Evolutionary conservation across 2,888 invertebrate genomes (phyloP).

Genomic region (Liodrosophila aerea): DNA sequence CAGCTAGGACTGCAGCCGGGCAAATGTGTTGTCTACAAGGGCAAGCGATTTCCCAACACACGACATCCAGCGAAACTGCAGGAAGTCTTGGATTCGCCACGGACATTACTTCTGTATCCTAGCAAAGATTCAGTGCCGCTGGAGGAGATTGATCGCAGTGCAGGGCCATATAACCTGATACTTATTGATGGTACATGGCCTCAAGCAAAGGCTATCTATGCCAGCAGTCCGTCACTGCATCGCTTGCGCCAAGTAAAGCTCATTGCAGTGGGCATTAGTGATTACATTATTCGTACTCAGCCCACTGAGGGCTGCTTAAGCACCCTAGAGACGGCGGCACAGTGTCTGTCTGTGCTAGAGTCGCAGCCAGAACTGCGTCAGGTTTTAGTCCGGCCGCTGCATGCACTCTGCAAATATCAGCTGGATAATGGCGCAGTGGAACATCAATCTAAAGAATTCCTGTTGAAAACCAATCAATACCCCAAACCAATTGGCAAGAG

Average conservation of each 20-base stretch:
- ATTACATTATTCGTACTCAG: slow-evolving; percentile 96
- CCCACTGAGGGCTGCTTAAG: slow-evolving; percentile 95
- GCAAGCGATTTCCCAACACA: slow-evolving; percentile 91
- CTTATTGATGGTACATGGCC: slow-evolving; percentile 98
- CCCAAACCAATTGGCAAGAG: slow-evolving; percentile 91
- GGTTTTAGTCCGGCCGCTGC: slow-evolving; percentile 89
- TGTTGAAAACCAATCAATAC: slow-evolving; percentile 90
- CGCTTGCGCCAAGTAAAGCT: slow-evolving; percentile 91
- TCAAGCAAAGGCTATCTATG: slow-evolving; percentile 95
- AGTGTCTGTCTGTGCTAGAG: slow-evolving; percentile 88
- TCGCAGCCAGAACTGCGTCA: slow-evolving; percentile 85
- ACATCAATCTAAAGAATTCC: slow-evolving; percentile 95
- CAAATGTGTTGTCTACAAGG: slow-evolving; percentile 87
- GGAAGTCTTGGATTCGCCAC: slow-evolving; percentile 85
- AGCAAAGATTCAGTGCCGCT: slow-evolving; percentile 89
- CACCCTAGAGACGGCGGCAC: slow-evolving; percentile 85
- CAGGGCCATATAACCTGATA: slow-evolving; percentile 87
- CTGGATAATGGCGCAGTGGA: slow-evolving; percentile 95
- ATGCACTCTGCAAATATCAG: slow-evolving; percentile 92
- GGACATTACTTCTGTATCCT: slow-evolving; percentile 90
- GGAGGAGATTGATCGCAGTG: slow-evolving; percentile 76
- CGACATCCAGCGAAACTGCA: slow-evolving; percentile 84
- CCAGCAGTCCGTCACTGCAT: slow-evolving; percentile 90
- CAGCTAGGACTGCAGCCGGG: slow-evolving; percentile 88
- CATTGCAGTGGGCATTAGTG: slow-evolving; percentile 87